These are phyloP conservation scores for Chrysomela aeneicollis DNA, from an alignment of 2,888 invertebrate species.

Conservation along the genomic window DNA sequence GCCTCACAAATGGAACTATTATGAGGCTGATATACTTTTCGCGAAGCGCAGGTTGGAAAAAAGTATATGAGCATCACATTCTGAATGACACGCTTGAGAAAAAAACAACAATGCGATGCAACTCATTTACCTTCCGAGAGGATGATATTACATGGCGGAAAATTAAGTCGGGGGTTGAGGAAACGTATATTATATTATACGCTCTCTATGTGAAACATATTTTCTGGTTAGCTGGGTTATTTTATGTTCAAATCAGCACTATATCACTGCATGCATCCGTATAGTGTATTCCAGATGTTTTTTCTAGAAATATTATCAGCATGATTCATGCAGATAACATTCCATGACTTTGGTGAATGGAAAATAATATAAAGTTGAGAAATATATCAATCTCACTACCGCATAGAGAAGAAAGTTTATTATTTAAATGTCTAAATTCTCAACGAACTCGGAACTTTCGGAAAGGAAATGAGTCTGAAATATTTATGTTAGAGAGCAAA, in stretches of 20 bases:
- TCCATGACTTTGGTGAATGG: no score
- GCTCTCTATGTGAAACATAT: slow-evolving; percentile 52
- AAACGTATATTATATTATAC: slow-evolving; percentile 36
- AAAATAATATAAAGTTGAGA: no score
- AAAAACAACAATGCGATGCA: slow-evolving; percentile 49
- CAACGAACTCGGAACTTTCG: no score
- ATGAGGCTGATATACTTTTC: slow-evolving; percentile 16
- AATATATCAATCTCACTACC: no score
- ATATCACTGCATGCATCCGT: slow-evolving; percentile 22
- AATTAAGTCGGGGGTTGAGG: slow-evolving; percentile 55
- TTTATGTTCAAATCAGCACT: slow-evolving; percentile 22
- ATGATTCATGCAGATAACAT: no score
- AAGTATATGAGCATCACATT: slow-evolving; percentile 20
- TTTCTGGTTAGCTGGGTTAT: slow-evolving; percentile 56
- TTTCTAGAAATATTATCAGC: background rate
- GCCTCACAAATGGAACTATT: slow-evolving; percentile 24
- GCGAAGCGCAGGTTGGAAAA: slow-evolving; percentile 9
- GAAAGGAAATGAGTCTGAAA: no score
- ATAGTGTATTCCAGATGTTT: background rate
- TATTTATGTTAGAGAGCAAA: no score
- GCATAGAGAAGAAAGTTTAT: no score
- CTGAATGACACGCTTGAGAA: slow-evolving; percentile 41
- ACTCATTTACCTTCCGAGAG: slow-evolving; percentile 49
- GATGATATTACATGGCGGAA: slow-evolving; percentile 55
- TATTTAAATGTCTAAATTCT: no score